Percentiles rank a stretch among this genome's conserved stretches.
Conservation (phyloP, 2,113 vertebrate genomes). For the Progne subis region DNA sequence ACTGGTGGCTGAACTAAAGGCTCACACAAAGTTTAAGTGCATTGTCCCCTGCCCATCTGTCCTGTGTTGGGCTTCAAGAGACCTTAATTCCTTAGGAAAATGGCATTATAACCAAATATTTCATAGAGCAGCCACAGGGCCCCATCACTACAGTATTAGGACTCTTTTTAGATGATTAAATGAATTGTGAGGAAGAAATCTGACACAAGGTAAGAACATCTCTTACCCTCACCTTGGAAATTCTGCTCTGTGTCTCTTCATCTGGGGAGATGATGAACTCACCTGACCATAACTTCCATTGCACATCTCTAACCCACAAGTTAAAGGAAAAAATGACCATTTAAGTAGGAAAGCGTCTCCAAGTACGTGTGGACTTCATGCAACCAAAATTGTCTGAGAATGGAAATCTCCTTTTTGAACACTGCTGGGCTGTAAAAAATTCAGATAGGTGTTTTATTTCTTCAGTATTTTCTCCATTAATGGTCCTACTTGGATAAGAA, state of each 20-base stretch:
- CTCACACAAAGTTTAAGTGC: neutral
- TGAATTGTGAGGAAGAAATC: neutral
- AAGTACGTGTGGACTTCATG: neutral
- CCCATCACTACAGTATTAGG: neutral
- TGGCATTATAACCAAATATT: neutral
- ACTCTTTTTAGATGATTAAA: neutral
- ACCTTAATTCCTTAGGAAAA: neutral
- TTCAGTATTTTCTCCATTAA: neutral
- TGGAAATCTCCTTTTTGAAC: neutral
- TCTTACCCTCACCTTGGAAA: neutral
- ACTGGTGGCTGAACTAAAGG: neutral
- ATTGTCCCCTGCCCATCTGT: neutral
- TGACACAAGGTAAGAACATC: neutral
- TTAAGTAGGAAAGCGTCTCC: neutral
- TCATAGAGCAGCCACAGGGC: neutral
- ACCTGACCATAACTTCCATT: neutral
- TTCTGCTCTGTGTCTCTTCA: neutral
- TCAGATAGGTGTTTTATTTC: neutral
- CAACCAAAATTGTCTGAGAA: neutral
- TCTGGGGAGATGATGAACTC: neutral
- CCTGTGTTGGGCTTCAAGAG: neutral
- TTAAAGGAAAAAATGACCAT: neutral
- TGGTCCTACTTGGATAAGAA: neutral
- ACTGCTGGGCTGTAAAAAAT: neutral
- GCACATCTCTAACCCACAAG: neutral